Evolutionary conservation across 2,888 invertebrate genomes (phyloP).

Genomic region (Brachylomia viminalis): DNA sequence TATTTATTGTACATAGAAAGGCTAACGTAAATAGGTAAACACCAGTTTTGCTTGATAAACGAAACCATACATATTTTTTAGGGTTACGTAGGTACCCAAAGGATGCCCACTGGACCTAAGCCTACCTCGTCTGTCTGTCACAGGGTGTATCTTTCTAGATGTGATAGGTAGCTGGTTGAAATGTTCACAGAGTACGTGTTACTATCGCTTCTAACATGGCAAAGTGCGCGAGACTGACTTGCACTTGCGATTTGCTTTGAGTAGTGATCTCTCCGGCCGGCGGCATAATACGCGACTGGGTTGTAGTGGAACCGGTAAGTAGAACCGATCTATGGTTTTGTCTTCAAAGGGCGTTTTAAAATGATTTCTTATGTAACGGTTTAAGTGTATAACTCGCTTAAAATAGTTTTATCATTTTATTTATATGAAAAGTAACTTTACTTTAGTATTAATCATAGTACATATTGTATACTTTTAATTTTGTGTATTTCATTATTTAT

Average conservation of each 20-base stretch:
- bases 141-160: background rate
- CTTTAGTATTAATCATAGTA: constrained; percentile 31
- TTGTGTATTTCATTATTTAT: constrained; percentile 40
- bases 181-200: background rate
- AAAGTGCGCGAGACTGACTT: background rate
- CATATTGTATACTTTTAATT: constrained; percentile 11
- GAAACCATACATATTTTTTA: background rate
- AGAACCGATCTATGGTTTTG: background rate
- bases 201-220: background rate
- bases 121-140: too few species aligned
- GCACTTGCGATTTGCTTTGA: background rate
- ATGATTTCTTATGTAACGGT: background rate
- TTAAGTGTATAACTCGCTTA: background rate
- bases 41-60: background rate
- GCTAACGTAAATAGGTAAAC: background rate
- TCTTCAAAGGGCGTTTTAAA: background rate
- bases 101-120: background rate
- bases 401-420: constrained; percentile 21
- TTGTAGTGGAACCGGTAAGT: background rate
- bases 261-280: background rate
- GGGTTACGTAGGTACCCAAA: background rate
- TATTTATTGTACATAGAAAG: background rate
- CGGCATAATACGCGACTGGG: background rate
- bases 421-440: constrained; percentile 3
- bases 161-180: background rate